Percentiles rank a stretch among this genome's conserved stretches.
Conservation (phyloP, 2,888 invertebrate species). For the Stenurella melanura region DNA sequence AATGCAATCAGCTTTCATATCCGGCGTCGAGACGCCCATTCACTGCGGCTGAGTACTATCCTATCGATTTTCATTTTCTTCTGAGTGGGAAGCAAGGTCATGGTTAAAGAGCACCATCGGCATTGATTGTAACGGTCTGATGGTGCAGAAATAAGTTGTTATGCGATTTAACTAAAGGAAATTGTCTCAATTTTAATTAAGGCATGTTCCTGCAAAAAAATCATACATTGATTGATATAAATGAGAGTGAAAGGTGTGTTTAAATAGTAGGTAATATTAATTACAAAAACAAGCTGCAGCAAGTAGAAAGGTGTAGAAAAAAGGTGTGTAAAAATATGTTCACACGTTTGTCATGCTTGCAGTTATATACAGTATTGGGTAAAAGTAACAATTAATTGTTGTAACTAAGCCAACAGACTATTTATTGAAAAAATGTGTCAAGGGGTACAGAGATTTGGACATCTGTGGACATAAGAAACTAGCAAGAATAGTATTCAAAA, state of each 20-base stretch:
- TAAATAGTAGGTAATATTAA: background rate
- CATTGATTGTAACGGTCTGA: background rate
- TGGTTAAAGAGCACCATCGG: background rate
- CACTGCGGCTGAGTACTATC: background rate
- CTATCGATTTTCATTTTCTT: conserved; percentile 17
- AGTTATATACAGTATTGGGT: no score
- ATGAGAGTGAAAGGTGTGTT: background rate
- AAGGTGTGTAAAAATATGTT: background rate
- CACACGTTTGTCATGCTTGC: background rate
- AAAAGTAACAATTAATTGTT: no score
- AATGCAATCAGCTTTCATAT: conserved; percentile 21
- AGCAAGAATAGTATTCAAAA: no score
- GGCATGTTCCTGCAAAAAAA: background rate
- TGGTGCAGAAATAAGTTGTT: background rate
- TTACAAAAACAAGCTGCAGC: background rate
- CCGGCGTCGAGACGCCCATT: conserved; percentile 21
- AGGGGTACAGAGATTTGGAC: no score
- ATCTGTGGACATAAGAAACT: no score
- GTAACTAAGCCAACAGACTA: no score
- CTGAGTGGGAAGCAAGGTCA: conserved; percentile 23
- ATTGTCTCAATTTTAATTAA: background rate
- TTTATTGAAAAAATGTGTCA: no score
- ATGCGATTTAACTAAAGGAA: no score
- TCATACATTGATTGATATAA: background rate
- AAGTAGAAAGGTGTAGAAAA: background rate